A percentile compares a stretch with the other conserved stretches of the same genome.
These are phyloP conservation scores for Theocolax elegans DNA, from an alignment of 1,140 invertebrate species.

Conservation along the genomic window DNA sequence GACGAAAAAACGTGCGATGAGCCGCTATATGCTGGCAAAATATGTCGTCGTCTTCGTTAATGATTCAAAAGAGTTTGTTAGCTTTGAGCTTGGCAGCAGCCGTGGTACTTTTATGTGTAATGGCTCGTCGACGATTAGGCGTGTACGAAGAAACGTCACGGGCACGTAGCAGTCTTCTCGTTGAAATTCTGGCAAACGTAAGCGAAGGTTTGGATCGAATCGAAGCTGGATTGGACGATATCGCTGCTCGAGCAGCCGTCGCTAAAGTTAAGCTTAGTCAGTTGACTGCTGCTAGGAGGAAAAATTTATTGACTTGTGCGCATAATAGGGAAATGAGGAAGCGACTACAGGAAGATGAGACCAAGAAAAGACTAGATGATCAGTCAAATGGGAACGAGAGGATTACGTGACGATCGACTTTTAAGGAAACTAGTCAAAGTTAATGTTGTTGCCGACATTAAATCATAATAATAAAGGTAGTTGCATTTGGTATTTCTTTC, in stretches of 20 bases:
- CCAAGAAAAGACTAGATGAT: no score
- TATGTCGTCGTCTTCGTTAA: background rate
- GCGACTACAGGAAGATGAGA: background rate
- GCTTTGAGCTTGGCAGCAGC: background rate
- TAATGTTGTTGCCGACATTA: no score
- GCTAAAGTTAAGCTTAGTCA: slow-evolving; percentile 50
- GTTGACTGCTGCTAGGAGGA: background rate
- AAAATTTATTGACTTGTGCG: background rate
- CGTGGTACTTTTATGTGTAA: background rate
- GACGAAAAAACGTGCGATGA: background rate
- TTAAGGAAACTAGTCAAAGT: no score
- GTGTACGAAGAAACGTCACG: background rate
- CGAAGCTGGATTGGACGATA: slow-evolving; percentile 52
- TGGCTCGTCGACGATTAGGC: slow-evolving; percentile 10
- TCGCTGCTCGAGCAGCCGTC: slow-evolving; percentile 50
- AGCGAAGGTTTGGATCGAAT: slow-evolving; percentile 57
- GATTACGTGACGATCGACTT: no score
- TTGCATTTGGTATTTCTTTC: no score
- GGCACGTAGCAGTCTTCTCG: slow-evolving; percentile 31
- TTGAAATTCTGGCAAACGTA: slow-evolving; percentile 58
- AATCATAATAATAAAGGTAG: no score
- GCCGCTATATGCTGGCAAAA: no score
- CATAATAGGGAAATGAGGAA: background rate
- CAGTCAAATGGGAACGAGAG: no score
- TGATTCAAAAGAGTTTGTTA: background rate